Percentiles rank a stretch among this genome's conserved stretches.
Evolutionary conservation across 1,140 invertebrate species (phyloP).

Genomic region (Plectus sambesii): DNA sequence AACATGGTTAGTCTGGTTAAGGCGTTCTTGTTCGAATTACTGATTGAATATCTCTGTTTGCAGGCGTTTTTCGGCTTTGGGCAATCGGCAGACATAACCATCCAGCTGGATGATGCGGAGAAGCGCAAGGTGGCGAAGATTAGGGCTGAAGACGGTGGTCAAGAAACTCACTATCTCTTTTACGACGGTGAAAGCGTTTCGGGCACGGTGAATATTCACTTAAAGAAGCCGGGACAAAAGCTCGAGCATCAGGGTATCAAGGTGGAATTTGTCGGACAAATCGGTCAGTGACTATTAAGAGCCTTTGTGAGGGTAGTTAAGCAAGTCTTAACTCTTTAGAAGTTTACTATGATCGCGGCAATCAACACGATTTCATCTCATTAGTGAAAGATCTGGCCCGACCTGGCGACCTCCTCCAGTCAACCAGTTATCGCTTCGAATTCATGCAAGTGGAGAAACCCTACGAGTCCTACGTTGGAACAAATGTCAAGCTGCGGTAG

Average conservation of each 20-base stretch:
- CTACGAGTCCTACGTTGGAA: constrained; percentile 93
- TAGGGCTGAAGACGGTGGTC: constrained; percentile 82
- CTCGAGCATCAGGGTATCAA: constrained; percentile 98
- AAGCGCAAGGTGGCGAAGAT: constrained; percentile 79
- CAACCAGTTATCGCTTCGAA: constrained; percentile 84
- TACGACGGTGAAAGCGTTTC: constrained; percentile 97
- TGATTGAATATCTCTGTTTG: too few relatives aligned
- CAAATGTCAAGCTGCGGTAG: constrained; percentile 77
- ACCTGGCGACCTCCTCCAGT: constrained; percentile 86
- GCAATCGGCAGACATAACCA: constrained; percentile 93
- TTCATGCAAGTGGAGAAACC: constrained; percentile 97
- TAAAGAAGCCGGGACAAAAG: constrained; percentile 85
- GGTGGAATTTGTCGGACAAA: constrained; percentile 98
- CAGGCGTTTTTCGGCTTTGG: constrained; percentile 89
- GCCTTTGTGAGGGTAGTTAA: too few relatives aligned
- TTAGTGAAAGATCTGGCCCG: constrained; percentile 86
- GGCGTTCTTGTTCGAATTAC: too few relatives aligned
- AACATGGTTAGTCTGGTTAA: too few relatives aligned
- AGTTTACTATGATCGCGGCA: constrained; percentile 92
- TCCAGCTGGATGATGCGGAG: constrained; percentile 85
- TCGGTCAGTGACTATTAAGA: constrained; percentile 54
- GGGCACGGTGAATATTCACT: constrained; percentile 87
- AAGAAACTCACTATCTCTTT: constrained; percentile 82
- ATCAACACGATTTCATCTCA: constrained; percentile 95
- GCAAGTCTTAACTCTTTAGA: too few relatives aligned